Percentiles rank a stretch among this genome's conserved stretches.
These are phyloP conservation scores for Elachura formosa DNA, from an alignment of 2,113 vertebrate species.

Conservation along the genomic window DNA sequence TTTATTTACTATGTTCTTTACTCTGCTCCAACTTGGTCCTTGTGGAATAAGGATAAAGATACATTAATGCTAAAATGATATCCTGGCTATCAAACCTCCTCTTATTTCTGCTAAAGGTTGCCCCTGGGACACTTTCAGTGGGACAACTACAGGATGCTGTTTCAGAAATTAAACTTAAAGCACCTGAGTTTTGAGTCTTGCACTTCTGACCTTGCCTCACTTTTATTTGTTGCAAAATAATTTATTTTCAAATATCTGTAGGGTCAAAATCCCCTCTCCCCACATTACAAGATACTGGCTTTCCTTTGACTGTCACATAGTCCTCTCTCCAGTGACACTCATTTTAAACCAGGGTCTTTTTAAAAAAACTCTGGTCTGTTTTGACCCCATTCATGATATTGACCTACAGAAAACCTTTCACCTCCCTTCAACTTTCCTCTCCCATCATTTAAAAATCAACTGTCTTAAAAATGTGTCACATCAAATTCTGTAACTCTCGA, in stretches of 20 bases:
- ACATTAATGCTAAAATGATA: neutral
- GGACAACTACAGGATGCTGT: neutral
- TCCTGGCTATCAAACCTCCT: neutral
- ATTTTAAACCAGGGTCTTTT: neutral
- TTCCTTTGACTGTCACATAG: neutral
- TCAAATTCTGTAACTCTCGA: neutral
- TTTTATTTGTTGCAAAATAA: neutral
- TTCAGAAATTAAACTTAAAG: neutral
- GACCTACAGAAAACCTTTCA: neutral
- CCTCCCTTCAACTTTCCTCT: neutral
- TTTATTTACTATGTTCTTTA: neutral
- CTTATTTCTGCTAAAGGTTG: neutral
- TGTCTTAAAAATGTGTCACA: neutral
- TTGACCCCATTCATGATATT: neutral
- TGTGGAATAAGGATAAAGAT: neutral
- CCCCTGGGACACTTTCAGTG: neutral
- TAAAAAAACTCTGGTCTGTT: neutral
- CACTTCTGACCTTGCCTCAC: rapidly evolving
- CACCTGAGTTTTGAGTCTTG: neutral
- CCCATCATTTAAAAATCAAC: neutral
- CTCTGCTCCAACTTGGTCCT: neutral
- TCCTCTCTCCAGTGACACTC: neutral
- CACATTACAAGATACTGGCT: neutral
- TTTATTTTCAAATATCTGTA: neutral
- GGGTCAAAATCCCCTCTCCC: neutral